These are phyloP conservation scores for Crenuchus spilurus DNA, from an alignment of 2,797 vertebrate genomes.

Conservation along the genomic window DNA sequence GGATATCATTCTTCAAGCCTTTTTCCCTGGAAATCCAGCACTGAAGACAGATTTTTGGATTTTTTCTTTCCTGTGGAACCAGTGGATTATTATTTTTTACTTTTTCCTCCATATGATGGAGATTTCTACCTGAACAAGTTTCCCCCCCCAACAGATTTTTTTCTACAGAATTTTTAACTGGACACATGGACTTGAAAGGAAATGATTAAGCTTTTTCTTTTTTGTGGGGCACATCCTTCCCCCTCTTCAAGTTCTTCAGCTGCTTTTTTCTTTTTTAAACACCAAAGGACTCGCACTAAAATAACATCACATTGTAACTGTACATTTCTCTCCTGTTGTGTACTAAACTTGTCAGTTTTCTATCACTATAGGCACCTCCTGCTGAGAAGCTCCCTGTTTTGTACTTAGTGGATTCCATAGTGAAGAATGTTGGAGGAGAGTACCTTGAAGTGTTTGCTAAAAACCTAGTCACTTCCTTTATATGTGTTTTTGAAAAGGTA, in stretches of 20 bases:
- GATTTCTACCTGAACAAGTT: too few species aligned
- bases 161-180: too few species aligned
- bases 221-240: too few species aligned
- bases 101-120: background rate
- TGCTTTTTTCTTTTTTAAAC: background rate
- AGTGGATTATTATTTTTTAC: background rate
- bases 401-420: constrained; percentile 99
- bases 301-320: constrained; percentile 39
- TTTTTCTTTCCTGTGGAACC: constrained; percentile 3
- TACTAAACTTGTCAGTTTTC: constrained; percentile 99
- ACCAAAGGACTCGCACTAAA: constrained; percentile 10
- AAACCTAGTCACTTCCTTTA: constrained; percentile 99
- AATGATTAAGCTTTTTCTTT: too few species aligned
- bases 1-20: constrained; percentile 6
- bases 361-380: constrained; percentile 94
- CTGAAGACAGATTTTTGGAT: constrained; percentile 32
- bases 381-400: constrained; percentile 99
- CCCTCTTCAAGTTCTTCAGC: too few species aligned
- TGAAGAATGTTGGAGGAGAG: constrained; percentile 99
- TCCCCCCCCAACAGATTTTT: too few species aligned
- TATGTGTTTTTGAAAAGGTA: constrained; percentile 99
- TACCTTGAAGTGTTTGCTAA: constrained; percentile 99
- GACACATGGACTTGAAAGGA: too few species aligned
- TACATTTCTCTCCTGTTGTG: constrained; percentile 70
- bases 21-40: constrained; percentile 8